Conservation (phyloP, 2,113 vertebrate genomes). For the Brachionichthys hirsutus region DNA sequence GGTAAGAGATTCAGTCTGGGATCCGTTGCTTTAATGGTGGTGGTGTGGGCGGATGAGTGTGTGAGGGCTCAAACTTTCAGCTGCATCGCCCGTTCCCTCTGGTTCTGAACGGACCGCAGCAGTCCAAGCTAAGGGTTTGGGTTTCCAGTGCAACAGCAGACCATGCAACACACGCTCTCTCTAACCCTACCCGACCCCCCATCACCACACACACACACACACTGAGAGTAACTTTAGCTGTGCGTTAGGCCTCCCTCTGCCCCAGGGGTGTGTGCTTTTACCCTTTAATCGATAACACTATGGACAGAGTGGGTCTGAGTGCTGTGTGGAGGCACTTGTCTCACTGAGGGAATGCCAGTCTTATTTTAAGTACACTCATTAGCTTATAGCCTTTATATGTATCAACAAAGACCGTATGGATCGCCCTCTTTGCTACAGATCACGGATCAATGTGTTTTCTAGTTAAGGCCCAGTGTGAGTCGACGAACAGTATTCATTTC, state of each 20-base stretch:
- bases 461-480: background rate
- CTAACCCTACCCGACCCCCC: background rate
- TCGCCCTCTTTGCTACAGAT: conserved; percentile 15
- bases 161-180: conserved; percentile 22
- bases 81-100: conserved; percentile 30
- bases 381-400: conserved; percentile 30
- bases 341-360: conserved; percentile 58
- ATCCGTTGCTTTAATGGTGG: conserved; percentile 18
- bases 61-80: conserved; percentile 12
- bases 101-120: conserved; percentile 41
- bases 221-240: conserved; percentile 70
- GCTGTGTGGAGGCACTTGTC: conserved; percentile 58
- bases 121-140: conserved; percentile 48
- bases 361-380: conserved; percentile 37
- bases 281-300: conserved; percentile 76
- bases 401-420: conserved; percentile 4
- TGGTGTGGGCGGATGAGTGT: background rate
- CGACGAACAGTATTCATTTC: background rate
- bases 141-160: conserved; percentile 61
- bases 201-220: background rate
- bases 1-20: conserved; percentile 67
- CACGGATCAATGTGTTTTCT: conserved; percentile 16
- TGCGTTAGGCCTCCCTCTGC: conserved; percentile 55
- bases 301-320: conserved; percentile 71
- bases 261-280: conserved; percentile 70